A percentile compares a stretch with the other conserved stretches of the same genome.
Conservation (phyloP, 2,888 invertebrate species). For the Drosophila yooni region DNA sequence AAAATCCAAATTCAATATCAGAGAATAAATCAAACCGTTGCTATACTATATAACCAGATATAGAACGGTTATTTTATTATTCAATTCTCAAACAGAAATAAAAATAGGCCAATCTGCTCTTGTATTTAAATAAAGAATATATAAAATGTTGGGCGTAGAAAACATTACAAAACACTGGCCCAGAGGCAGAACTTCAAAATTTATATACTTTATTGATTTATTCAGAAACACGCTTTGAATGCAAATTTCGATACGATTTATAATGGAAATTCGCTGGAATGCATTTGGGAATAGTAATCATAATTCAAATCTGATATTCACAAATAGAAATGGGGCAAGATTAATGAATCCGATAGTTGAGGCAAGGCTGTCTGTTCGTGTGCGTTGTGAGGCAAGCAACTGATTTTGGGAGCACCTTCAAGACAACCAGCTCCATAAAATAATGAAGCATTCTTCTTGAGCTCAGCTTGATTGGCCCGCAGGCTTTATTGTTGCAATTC, state of each 20-base stretch:
- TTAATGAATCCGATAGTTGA: constrained; percentile 47
- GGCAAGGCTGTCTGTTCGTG: constrained; percentile 22
- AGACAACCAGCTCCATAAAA: constrained; percentile 1
- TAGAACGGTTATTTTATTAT: background rate
- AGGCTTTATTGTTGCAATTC: constrained; percentile 62
- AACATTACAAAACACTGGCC: background rate
- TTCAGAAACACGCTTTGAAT: constrained; percentile 8
- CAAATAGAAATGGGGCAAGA: constrained; percentile 28
- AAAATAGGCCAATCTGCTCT: background rate
- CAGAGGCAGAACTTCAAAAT: background rate
- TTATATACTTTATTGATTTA: background rate
- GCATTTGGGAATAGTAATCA: constrained; percentile 40
- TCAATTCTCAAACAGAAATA: no score
- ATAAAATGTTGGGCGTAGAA: background rate
- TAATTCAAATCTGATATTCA: constrained; percentile 45
- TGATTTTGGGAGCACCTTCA: background rate
- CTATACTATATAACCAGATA: background rate
- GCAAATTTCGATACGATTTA: constrained; percentile 3
- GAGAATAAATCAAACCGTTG: background rate
- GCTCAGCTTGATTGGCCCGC: constrained; percentile 23
- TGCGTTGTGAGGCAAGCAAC: constrained; percentile 6
- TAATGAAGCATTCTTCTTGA: constrained; percentile 19
- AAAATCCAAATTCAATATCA: background rate
- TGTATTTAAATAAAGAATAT: background rate
- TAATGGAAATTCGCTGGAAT: constrained; percentile 9